A percentile compares a stretch with the other conserved stretches of the same genome.
Evolutionary conservation across 2,113 vertebrate species (phyloP).

Genomic region (Stigmatopora argus): DNA sequence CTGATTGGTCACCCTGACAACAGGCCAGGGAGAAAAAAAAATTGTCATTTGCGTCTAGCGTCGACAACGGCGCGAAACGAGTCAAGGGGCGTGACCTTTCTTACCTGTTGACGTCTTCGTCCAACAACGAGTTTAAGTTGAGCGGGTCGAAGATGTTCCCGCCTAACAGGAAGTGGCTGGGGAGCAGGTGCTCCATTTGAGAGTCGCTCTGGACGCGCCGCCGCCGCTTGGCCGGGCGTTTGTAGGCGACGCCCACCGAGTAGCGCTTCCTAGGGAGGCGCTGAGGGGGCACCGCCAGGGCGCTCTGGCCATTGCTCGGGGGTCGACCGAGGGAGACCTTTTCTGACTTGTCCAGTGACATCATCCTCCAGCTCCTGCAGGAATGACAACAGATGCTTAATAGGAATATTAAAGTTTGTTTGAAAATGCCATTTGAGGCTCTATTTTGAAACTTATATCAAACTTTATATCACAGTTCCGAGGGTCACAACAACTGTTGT

Average conservation of each 20-base stretch:
- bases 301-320: conserved; percentile 16
- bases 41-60: background rate
- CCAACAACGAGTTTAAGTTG: conserved; percentile 87
- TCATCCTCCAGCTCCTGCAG: background rate
- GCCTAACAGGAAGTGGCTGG: conserved; percentile 82
- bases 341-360: conserved; percentile 1
- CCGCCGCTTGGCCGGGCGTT: conserved; percentile 76
- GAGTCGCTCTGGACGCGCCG: conserved; percentile 80
- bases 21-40: background rate
- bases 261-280: conserved; percentile 73
- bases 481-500: background rate
- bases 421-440: too few species aligned
- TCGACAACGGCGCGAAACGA: too few species aligned
- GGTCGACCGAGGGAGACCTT: background rate
- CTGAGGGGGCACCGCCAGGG: conserved; percentile 22
- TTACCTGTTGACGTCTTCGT: conserved; percentile 82
- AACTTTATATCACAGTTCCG: background rate
- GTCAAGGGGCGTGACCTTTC: background rate
- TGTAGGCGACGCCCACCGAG: conserved; percentile 75
- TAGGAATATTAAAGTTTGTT: too few species aligned
- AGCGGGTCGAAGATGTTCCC: conserved; percentile 91
- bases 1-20: conserved; percentile 72
- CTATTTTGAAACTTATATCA: background rate
- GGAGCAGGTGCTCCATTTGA: conserved; percentile 74
- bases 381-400: background rate